These are phyloP conservation scores for Drosophila willistoni DNA, from an alignment of 1,140 invertebrate species.

Conservation along the genomic window DNA sequence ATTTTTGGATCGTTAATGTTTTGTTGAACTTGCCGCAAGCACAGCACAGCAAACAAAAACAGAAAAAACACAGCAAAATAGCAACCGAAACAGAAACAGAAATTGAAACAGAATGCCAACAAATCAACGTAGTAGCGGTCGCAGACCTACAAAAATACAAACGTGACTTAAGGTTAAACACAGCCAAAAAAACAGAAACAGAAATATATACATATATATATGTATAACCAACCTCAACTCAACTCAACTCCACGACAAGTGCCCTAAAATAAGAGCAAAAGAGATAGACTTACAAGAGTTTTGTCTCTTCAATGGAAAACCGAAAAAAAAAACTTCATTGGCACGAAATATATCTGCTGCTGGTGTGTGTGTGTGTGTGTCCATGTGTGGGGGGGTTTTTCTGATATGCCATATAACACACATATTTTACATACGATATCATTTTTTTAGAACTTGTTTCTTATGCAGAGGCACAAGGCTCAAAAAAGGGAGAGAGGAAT, in stretches of 20 bases:
- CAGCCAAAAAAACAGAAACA: constrained; percentile 8
- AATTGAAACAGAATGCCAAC: constrained; percentile 50
- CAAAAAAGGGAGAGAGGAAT: neutral
- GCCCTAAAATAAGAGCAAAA: neutral
- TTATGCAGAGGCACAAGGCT: neutral
- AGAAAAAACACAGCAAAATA: constrained; percentile 21
- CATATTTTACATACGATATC: constrained; percentile 36
- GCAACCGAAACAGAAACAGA: constrained; percentile 24
- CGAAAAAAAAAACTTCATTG: constrained; percentile 40
- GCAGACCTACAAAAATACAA: constrained; percentile 74
- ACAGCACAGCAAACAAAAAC: constrained; percentile 44
- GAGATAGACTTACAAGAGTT: neutral
- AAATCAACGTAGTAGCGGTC: constrained; percentile 53
- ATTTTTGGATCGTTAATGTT: constrained; percentile 46
- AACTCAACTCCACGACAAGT: constrained; percentile 5
- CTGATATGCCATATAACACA: constrained; percentile 40
- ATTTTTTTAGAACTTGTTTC: constrained; percentile 27
- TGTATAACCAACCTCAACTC: neutral
- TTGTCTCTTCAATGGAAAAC: constrained; percentile 7
- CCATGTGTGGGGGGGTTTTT: neutral
- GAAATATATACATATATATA: too few species aligned
- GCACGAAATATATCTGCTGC: constrained; percentile 40
- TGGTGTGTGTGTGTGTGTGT: too few species aligned
- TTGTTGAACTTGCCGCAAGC: constrained; percentile 69
- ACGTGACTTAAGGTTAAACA: constrained; percentile 75